These are phyloP conservation scores for Halisarca cf. caerulea DNA, from an alignment of 37 sponge, comb jelly and placozoan species.

Conservation along the genomic window DNA sequence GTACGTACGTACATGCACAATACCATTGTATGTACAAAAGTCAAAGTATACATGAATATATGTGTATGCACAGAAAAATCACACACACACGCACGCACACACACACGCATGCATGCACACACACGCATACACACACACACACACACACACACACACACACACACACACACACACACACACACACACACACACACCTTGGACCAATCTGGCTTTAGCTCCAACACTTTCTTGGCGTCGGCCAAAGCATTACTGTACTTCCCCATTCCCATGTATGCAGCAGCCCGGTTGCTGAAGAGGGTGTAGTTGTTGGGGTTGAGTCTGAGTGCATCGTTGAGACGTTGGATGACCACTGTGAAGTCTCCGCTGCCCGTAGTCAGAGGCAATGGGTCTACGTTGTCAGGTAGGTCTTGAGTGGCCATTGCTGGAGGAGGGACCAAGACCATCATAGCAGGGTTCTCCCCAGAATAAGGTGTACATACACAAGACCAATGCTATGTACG, in stretches of 20 bases:
- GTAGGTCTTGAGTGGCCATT: constrained; percentile 13
- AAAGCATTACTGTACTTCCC: constrained; percentile 80
- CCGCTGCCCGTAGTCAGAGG: constrained; percentile 52
- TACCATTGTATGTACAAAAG: background rate
- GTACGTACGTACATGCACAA: background rate
- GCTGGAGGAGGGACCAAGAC: background rate
- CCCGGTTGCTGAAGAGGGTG: constrained; percentile 88
- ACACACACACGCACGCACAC: no score
- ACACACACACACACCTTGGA: constrained; percentile 65
- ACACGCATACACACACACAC: background rate
- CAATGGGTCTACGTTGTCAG: constrained; percentile 8
- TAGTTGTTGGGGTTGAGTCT: constrained; percentile 80
- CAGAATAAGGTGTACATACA: no score
- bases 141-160: background rate
- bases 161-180: constrained; percentile 17
- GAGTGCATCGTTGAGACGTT: constrained; percentile 88
- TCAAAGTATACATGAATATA: no score
- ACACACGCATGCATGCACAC: background rate
- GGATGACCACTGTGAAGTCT: constrained; percentile 77
- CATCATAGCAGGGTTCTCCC: no score
- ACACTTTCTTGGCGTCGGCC: constrained; percentile 84
- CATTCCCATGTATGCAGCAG: constrained; percentile 83
- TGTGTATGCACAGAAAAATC: no score
- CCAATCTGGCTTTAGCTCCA: constrained; percentile 90
- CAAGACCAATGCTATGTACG: background rate